Evolutionary conservation across 2,797 vertebrate species (phyloP).

Genomic region (Leontocebus nigricollis): DNA sequence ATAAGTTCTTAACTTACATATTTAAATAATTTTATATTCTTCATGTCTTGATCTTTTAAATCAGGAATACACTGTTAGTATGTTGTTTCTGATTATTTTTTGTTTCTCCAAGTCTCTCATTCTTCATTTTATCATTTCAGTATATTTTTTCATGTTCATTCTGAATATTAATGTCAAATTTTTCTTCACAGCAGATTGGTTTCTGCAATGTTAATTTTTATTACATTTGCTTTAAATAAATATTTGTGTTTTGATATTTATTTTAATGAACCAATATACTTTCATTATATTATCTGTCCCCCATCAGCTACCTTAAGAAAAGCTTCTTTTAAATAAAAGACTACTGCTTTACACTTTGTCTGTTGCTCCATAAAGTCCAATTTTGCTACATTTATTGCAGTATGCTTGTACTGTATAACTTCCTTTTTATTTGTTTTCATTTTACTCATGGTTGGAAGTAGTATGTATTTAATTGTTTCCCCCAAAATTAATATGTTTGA

Average conservation of each 20-base stretch:
- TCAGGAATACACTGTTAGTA: not conserved
- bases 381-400: not conserved
- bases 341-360: not conserved
- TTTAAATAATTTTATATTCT: not conserved
- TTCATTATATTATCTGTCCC: too few relatives aligned
- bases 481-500: not conserved
- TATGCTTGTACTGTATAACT: not conserved
- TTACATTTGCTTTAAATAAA: not conserved
- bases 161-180: not conserved
- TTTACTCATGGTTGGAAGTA: not conserved
- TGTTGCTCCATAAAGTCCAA: not conserved
- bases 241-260: not conserved
- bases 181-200: not conserved
- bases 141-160: not conserved
- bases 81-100: not conserved
- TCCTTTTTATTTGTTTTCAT: not conserved
- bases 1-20: not conserved
- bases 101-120: not conserved
- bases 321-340: not conserved
- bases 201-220: not conserved
- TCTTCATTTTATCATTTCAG: not conserved
- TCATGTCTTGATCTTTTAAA: not conserved
- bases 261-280: too few relatives aligned
- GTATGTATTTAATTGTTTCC: not conserved
- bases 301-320: not conserved